Conservation (phyloP, 2,113 vertebrate genomes). For the Pteruthius melanotis region DNA sequence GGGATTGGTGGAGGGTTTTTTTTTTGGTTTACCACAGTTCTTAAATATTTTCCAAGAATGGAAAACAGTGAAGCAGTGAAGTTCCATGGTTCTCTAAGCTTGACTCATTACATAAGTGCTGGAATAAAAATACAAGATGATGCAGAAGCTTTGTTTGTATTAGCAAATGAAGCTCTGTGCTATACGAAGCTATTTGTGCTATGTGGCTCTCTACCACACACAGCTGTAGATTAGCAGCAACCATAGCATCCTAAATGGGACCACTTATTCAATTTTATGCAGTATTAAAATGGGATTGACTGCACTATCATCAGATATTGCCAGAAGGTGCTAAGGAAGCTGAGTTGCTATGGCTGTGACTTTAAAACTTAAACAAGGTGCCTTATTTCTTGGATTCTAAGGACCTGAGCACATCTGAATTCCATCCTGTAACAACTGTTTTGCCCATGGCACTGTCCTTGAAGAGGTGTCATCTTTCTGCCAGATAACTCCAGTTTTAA, state of each 20-base stretch:
- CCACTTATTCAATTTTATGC: background rate
- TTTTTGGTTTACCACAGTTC: background rate
- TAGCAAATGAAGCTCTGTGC: background rate
- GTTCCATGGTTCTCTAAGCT: background rate
- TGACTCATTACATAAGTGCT: background rate
- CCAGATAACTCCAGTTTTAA: background rate
- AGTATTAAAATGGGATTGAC: background rate
- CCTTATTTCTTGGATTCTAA: background rate
- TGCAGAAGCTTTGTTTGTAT: background rate
- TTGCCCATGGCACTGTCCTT: background rate
- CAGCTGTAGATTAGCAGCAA: background rate
- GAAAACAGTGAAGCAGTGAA: background rate
- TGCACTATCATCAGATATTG: background rate
- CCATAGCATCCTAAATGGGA: background rate
- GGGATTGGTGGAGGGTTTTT: background rate
- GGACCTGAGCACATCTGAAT: background rate
- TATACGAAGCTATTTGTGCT: accelerated
- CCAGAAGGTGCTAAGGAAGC: background rate
- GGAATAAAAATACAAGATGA: background rate
- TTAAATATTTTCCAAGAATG: background rate
- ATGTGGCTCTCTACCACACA: background rate
- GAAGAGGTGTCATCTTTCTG: background rate
- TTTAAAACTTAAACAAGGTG: background rate
- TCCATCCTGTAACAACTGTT: background rate
- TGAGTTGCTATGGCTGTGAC: background rate